phyloP scores from a whole-genome alignment of 2,797 vertebrate genomes.

The Scolopax bukidnonensis region DNA sequence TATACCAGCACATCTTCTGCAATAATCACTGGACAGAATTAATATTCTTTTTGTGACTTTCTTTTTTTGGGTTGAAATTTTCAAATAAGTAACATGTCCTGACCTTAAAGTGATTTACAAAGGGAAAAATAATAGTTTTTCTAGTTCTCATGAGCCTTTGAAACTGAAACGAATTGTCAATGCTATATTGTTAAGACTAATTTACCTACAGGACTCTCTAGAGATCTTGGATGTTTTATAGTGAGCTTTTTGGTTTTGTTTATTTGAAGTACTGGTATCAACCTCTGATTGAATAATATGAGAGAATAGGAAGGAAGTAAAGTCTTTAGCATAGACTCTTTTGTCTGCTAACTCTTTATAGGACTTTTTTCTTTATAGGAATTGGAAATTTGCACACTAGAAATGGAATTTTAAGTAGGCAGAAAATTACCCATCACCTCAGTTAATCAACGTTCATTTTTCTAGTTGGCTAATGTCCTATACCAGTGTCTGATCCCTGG shows the following conservation, averaged over 20 bases:
- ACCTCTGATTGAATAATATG: background rate
- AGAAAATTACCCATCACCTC: background rate
- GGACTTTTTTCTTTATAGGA: background rate
- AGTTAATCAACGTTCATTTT: background rate
- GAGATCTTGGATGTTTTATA: background rate
- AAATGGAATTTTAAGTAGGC: background rate
- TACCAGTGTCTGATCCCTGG: background rate
- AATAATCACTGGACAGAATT: background rate
- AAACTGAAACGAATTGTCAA: background rate
- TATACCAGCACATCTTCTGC: background rate
- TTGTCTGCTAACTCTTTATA: background rate
- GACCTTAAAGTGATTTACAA: background rate
- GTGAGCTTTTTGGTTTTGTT: background rate
- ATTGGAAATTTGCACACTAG: background rate
- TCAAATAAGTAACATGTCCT: background rate
- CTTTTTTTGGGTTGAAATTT: background rate
- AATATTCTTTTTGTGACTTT: background rate
- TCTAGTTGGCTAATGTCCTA: background rate
- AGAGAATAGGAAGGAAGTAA: background rate
- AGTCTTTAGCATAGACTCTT: background rate
- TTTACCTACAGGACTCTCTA: background rate
- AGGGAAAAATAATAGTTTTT: background rate
- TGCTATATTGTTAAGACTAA: background rate
- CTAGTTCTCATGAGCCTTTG: background rate
- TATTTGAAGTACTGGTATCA: background rate